These are phyloP conservation scores for Serranus cabrilla DNA, from an alignment of 2,797 vertebrate species.

Conservation along the genomic window DNA sequence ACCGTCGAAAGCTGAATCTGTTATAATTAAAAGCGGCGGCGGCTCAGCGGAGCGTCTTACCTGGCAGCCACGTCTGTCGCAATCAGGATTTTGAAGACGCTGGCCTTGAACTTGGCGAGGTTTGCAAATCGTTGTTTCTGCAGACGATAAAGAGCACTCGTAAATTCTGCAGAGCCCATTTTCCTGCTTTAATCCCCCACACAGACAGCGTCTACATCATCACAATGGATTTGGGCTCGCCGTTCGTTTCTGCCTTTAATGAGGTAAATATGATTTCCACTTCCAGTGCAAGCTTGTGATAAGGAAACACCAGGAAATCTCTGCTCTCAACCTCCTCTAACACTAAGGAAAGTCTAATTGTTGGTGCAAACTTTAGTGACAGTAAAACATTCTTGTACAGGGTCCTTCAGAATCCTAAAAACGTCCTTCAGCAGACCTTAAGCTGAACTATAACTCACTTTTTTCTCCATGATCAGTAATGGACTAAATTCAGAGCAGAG, in stretches of 20 bases:
- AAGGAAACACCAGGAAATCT: slow-evolving; percentile 1
- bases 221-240: not conserved
- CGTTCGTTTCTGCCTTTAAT: slow-evolving; percentile 8
- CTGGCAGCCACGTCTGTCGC: slow-evolving; percentile 96
- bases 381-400: not conserved
- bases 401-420: not conserved
- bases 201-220: not conserved
- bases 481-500: not conserved
- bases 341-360: no score
- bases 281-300: slow-evolving; percentile 5
- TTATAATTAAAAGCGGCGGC: not conserved
- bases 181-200: slow-evolving; percentile 25
- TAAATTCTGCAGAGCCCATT: slow-evolving; percentile 18
- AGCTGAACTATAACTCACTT: not conserved
- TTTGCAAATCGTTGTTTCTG: slow-evolving; percentile 95
- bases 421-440: not conserved
- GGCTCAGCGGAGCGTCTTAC: slow-evolving; percentile 70
- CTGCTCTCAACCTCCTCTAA: no score
- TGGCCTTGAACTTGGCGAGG: slow-evolving; percentile 97
- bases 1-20: not conserved
- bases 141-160: not conserved
- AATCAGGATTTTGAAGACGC: slow-evolving; percentile 94
- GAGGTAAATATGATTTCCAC: not conserved
- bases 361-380: not conserved
- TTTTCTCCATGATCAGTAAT: not conserved